Base-by-base conservation (phyloP, 2,797 vertebrate genomes). In the Micromesistius poutassou region DNA sequence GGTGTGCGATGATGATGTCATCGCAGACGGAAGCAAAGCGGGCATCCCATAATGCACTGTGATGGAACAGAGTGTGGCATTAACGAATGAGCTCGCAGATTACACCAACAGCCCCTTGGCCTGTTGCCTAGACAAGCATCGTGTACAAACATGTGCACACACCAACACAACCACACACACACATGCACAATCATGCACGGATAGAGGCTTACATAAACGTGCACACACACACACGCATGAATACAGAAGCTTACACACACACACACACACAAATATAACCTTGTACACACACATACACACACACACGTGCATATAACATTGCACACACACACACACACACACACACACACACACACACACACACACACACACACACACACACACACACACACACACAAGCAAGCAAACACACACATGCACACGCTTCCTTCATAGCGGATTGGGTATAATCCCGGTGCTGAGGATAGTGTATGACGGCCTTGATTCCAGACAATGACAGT, bases 371-470 rank as follows among this genome's bases (percentile, higher is more conserved):
- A 10, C 36, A 9, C 9, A 10, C 36, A 38, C 36, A 10, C 36
- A 38, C 9, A 38, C 36, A 38, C 36, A 38, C 36, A 38, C 9
- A 38, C 36, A 38, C 36, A 38, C 6, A 38, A 8, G 9, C 36
- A 38, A 0, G n/a, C 30, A 25, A 8, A 35, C 50, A 36, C 73
- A 72, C 72, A 80, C 71, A 46, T 14, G 19, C 55, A 38, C 74
- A 72, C 71, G 80, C 71, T 81, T 86, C 68, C 81, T 84, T 86
- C 76, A 81, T 85, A 79, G 85, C 74, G 84, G 88, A 90, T 89
- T 91, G 86, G 74, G 74, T 81, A 79, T 92, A 92, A 92, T 93
- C 91, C 89, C 83, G 72, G 68, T 87, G 78, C 66, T 79, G 80
- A 87, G 84, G 85, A 79, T 4, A 82, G 82, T 42, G 33, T 78